Base-by-base conservation (phyloP, 2,888 invertebrate species). In the Latrodectus hesperus region DNA sequence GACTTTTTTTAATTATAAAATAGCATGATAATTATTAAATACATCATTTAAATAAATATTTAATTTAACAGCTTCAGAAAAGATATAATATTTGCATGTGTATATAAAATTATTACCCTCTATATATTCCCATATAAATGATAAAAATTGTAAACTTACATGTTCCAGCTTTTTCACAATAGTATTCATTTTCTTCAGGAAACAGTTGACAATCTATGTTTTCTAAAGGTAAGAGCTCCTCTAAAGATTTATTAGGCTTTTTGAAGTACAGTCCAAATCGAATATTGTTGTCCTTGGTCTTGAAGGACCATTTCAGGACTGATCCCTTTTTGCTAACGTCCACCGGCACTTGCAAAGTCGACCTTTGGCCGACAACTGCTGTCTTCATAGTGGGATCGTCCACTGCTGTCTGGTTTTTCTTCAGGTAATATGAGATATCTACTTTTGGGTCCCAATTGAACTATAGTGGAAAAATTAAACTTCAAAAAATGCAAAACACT, bases 241-340 rank as follows among this genome's bases (percentile, higher is more conserved):
- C 83, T n/a, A 70, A 51, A 11, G 71, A 72, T 22, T 81, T 76
- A 0, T 55, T 65, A n/a, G 49, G 17, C 11, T 16, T 64, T 52
- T 67, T 84, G 55, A 49, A 71, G 26, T 77, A 87, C 1, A 87
- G 73, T 49, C 86, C 86, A 12, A 87, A 87, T 11, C 53, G 17
- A 49, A 87, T 87, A 60, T 87, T 87, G 72, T 77, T 81, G 9
- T 87, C 86, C 49, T 87, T 87, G 55, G 86, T 87, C 68, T 53
- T 70, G 67, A 87, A 87, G 14, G 53, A 53, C 81, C 81, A 87
- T 16, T 73, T 81, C 22, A 87, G 60, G n/a, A 87, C 17, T 4
- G 72, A 72, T 0, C 86, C 86, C 1, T 76, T 9, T 12, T 5
- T 38, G 0, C 22, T 26, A 8, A 87, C 73, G 9, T 81, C 77